phyloP scores from a whole-genome alignment of 2,888 invertebrate genomes.

The Lissocephala sabroskyi region DNA sequence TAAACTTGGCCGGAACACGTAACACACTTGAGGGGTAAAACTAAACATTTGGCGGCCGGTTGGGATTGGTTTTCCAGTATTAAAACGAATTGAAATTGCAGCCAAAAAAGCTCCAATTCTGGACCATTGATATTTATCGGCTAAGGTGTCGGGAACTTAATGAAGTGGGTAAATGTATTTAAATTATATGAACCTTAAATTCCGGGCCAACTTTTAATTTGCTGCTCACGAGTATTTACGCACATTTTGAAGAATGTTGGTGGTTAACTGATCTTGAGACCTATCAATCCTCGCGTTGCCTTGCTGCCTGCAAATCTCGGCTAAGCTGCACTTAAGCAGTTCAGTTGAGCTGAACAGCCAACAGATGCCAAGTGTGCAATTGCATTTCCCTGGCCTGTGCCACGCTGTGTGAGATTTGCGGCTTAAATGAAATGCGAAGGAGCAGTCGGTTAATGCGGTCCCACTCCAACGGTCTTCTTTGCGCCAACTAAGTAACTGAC shows the following conservation, averaged over 20 bases:
- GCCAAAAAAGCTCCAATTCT: too few relatives aligned
- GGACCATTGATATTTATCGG: too few relatives aligned
- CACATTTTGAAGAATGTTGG: too few relatives aligned
- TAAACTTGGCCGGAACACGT: constrained; percentile 41
- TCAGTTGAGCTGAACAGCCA: background rate
- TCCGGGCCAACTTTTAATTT: too few relatives aligned
- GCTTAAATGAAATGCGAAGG: constrained; percentile 11
- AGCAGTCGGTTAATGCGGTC: background rate
- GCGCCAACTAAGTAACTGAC: constrained; percentile 50
- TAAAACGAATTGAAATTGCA: constrained; percentile 52
- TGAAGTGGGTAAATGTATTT: too few relatives aligned
- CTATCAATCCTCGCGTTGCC: too few relatives aligned
- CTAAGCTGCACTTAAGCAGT: too few relatives aligned
- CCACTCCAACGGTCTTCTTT: constrained; percentile 23
- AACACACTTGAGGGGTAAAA: constrained; percentile 56
- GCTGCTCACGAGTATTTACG: too few relatives aligned
- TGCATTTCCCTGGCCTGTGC: constrained; percentile 14
- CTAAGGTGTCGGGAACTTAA: constrained; percentile 33
- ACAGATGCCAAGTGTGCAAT: background rate
- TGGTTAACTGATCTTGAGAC: too few relatives aligned
- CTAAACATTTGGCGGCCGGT: constrained; percentile 62
- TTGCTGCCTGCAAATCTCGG: too few relatives aligned
- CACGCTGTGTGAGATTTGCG: constrained; percentile 9
- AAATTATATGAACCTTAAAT: too few relatives aligned
- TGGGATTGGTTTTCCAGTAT: constrained; percentile 40